Conservation (phyloP, 2,113 vertebrate species). For the Burhinus bistriatus region DNA sequence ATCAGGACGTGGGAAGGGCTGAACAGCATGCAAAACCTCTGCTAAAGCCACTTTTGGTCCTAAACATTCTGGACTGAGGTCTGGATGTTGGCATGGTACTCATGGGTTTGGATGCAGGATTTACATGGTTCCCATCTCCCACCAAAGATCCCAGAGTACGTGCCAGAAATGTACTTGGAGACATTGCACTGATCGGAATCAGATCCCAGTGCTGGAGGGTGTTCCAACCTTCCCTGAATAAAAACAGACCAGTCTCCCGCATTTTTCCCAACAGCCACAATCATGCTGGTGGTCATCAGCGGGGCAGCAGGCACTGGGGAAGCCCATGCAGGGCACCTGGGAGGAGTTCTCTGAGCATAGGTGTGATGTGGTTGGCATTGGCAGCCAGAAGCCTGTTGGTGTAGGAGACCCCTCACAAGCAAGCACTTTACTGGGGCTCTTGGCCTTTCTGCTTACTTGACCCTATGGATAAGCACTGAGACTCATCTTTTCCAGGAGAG, state of each 20-base stretch:
- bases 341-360: neutral
- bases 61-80: neutral
- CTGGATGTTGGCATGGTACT: neutral
- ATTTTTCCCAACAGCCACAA: neutral
- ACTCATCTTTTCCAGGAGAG: neutral
- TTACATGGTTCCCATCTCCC: neutral
- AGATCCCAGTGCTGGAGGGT: neutral
- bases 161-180: neutral
- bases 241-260: neutral
- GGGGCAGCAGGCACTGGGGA: neutral
- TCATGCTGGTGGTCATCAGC: neutral
- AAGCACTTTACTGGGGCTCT: neutral
- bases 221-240: neutral
- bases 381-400: neutral
- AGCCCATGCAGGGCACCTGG: neutral
- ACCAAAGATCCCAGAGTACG: neutral
- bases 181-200: neutral
- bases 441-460: neutral
- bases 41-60: neutral
- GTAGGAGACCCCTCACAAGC: neutral
- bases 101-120: neutral
- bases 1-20: neutral
- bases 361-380: too few relatives aligned
- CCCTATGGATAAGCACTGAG: neutral
- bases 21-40: neutral